These are phyloP conservation scores for Eumacrocentrus americanus DNA, from an alignment of 2,888 invertebrate species.

Conservation along the genomic window DNA sequence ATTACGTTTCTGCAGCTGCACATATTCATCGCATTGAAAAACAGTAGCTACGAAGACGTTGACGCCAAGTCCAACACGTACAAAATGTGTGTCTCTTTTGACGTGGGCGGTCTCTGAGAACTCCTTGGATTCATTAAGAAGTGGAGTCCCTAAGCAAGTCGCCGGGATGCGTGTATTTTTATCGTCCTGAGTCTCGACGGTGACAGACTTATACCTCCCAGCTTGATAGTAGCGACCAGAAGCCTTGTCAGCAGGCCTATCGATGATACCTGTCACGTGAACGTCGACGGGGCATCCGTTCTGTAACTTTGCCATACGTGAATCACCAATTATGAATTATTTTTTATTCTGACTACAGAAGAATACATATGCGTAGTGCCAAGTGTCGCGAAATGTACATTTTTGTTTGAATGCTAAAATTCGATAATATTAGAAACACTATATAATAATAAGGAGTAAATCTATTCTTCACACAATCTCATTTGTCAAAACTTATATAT, in stretches of 20 bases:
- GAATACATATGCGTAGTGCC: no score
- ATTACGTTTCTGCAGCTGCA: not conserved
- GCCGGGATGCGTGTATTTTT: conserved; percentile 54
- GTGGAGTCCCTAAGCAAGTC: conserved; percentile 40
- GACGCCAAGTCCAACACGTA: no score
- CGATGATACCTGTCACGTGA: conserved; percentile 37
- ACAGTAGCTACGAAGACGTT: conserved; percentile 14
- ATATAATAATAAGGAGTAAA: no score
- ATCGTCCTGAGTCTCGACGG: conserved; percentile 42
- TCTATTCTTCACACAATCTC: no score
- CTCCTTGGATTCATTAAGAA: conserved; percentile 49
- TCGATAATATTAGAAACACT: no score
- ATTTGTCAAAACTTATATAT: no score
- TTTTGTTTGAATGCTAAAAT: no score
- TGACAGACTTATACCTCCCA: conserved; percentile 48
- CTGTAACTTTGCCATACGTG: not conserved
- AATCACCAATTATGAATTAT: not conserved
- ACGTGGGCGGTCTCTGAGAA: conserved; percentile 50
- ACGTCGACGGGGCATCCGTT: conserved; percentile 13
- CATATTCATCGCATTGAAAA: not conserved
- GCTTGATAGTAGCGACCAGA: conserved; percentile 39
- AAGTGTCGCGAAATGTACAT: no score
- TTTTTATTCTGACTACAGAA: not conserved
- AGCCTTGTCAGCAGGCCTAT: conserved; percentile 39
- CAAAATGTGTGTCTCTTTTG: conserved; percentile 26